Base-by-base conservation (phyloP, 2,797 vertebrate species). In the Platalea minor region DNA sequence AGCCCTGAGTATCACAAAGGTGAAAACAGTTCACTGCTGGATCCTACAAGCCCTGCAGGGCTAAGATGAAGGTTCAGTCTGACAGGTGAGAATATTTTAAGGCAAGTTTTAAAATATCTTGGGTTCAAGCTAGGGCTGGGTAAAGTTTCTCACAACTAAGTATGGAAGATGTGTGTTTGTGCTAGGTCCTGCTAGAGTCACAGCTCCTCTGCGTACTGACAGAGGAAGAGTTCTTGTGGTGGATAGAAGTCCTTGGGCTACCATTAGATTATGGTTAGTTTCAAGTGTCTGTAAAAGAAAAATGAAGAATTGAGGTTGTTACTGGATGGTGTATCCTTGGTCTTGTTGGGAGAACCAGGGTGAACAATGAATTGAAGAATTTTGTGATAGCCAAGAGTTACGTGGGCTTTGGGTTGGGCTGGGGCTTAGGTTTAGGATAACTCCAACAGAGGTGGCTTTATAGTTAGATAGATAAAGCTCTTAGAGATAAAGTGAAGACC, bases 401-500 rank as follows among this genome's bases (percentile, higher is more conserved):
- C 0, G 0, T 86, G 65, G 45, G 24, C 26, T 93, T 80, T 89
- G 18, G 9, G 10, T 21, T 72, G 61, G 11, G 7, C 89, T 65
- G 77, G 9, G n/a, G 50, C 39, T 96, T 92, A 80, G 19, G 18
- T 75, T 95, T 76, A 59, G 54, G 85, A 59, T 81, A 56, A 54
- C 41, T 88, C 16, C 29, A 73, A 46, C 19, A 59, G 33, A 51
- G 7, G 14, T 53, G 72, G 12, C 48, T 81, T 63, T 84, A 61
- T 31, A 89, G n/a, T 67, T 75, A 59, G 33, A 24, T 8, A 89
- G 88, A 56, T 84, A 75, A 94, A 86, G 24, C 43, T 69, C 46
- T 81, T 68, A 69, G 69, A 94, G 94, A 86, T 96, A 91, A 95
- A 81, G 10, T 39, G 39, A 84, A 78, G 50, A 88, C 15, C 23